Conservation (phyloP, 1,140 invertebrate genomes). For the Drosophila trapezifrons region DNA sequence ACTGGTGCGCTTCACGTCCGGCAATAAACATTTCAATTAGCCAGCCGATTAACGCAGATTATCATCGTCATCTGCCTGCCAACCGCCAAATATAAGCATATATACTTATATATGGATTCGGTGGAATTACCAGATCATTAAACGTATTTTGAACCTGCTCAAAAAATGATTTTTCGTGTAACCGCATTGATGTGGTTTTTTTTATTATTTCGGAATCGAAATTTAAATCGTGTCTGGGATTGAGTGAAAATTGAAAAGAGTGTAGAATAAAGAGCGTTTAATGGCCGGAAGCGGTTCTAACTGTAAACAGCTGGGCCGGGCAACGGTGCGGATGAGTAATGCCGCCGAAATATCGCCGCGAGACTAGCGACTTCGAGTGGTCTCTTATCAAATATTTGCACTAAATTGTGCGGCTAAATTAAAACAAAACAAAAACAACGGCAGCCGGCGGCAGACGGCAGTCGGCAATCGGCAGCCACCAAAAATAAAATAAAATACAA, state of each 20-base stretch:
- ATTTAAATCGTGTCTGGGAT: constrained; percentile 24
- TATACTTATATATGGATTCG: constrained; percentile 13
- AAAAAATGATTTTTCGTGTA: constrained; percentile 24
- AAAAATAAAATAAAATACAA: constrained; percentile 28
- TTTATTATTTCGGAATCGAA: constrained; percentile 20
- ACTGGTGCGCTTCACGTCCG: constrained; percentile 32
- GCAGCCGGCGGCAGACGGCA: constrained; percentile 36
- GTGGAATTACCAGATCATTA: constrained; percentile 62
- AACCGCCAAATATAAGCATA: constrained; percentile 12
- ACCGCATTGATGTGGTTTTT: constrained; percentile 17
- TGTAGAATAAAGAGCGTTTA: constrained; percentile 29
- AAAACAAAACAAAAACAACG: constrained; percentile 59
- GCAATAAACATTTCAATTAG: constrained; percentile 59
- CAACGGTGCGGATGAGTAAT: constrained; percentile 71
- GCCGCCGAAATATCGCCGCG: constrained; percentile 43
- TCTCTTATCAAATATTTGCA: constrained; percentile 78
- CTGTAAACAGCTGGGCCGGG: constrained; percentile 39
- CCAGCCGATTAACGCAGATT: constrained; percentile 42
- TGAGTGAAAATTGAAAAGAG: constrained; percentile 2
- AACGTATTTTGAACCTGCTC: constrained; percentile 64
- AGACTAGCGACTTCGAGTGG: constrained; percentile 28
- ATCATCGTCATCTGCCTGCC: background rate
- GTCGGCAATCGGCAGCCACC: constrained; percentile 47
- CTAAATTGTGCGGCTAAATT: constrained; percentile 79
- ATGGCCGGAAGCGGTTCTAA: constrained; percentile 60